Percentiles rank a stretch among this genome's conserved stretches.
Evolutionary conservation across 2,888 invertebrate genomes (phyloP).

Genomic region (Athalia cordata): DNA sequence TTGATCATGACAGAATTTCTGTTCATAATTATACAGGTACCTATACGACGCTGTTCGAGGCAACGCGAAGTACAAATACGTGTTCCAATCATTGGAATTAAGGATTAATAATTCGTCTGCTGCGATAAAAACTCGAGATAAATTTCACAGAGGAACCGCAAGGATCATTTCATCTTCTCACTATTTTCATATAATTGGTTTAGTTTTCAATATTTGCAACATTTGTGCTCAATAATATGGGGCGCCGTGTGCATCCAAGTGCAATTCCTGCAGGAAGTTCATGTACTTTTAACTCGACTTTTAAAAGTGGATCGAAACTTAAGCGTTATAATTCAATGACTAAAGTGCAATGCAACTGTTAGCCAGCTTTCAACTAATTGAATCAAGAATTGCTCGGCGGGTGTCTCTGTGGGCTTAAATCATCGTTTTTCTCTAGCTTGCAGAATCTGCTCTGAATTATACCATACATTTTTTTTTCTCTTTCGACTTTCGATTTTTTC

Average conservation of each 20-base stretch:
- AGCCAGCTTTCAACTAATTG: background rate
- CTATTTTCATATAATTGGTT: background rate
- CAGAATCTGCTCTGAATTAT: constrained; percentile 1
- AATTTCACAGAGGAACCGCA: background rate
- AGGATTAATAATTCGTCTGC: no score
- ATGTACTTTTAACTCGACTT: background rate
- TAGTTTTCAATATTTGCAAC: constrained; percentile 19
- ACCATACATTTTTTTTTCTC: background rate
- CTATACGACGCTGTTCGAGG: no score
- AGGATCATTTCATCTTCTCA: background rate
- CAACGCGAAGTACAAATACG: no score
- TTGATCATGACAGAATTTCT: no score
- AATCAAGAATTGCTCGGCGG: constrained; percentile 1
- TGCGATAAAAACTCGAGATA: no score
- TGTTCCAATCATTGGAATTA: no score
- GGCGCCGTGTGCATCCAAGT: constrained; percentile 31
- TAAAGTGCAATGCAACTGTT: constrained; percentile 13
- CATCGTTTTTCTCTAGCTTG: background rate
- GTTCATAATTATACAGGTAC: no score
- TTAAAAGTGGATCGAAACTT: constrained; percentile 14
- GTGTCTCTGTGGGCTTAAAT: constrained; percentile 8
- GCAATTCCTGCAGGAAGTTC: background rate
- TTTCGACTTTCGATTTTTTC: no score
- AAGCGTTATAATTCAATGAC: constrained; percentile 16
- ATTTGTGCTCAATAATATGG: background rate